phyloP scores from a whole-genome alignment of 2,113 vertebrate species.

The Gymnarchus niloticus region DNA sequence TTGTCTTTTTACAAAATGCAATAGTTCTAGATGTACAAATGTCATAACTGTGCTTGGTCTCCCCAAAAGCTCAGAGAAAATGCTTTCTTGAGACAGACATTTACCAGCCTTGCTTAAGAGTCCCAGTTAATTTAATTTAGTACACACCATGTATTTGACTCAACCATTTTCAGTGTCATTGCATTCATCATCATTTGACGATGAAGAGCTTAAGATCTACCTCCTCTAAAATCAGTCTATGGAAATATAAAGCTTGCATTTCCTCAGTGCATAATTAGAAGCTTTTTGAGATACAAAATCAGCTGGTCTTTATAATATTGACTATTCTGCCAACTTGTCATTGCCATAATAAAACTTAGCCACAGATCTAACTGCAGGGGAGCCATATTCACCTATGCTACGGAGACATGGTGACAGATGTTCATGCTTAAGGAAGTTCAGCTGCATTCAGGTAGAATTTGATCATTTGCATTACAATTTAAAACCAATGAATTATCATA shows the following conservation, averaged over 20 bases:
- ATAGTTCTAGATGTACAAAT: no score
- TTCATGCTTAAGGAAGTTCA: not conserved
- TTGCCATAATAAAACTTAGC: conserved; percentile 13
- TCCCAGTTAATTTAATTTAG: conserved; percentile 6
- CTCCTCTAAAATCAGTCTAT: conserved; percentile 12
- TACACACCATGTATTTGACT: not conserved
- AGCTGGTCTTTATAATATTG: conserved; percentile 1
- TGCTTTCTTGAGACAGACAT: not conserved
- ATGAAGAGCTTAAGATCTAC: conserved; percentile 11
- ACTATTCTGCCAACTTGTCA: not conserved
- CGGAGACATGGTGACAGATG: not conserved
- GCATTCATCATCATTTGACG: conserved; percentile 9
- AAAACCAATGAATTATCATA: not conserved
- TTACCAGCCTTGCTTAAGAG: not conserved
- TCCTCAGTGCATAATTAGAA: conserved; percentile 11
- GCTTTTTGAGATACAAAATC: not conserved
- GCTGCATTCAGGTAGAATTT: not conserved
- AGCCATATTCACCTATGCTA: not conserved
- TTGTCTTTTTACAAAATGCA: not conserved
- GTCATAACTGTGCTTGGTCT: not conserved
- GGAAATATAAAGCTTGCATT: conserved; percentile 10
- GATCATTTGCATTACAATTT: not conserved
- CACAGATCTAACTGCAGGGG: not conserved
- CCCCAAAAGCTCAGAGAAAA: not conserved
- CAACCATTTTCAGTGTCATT: conserved; percentile 5